Percentiles rank a stretch among this genome's conserved stretches.
Conservation (phyloP, 2,113 vertebrate species). For the Vulpes vulpes region DNA sequence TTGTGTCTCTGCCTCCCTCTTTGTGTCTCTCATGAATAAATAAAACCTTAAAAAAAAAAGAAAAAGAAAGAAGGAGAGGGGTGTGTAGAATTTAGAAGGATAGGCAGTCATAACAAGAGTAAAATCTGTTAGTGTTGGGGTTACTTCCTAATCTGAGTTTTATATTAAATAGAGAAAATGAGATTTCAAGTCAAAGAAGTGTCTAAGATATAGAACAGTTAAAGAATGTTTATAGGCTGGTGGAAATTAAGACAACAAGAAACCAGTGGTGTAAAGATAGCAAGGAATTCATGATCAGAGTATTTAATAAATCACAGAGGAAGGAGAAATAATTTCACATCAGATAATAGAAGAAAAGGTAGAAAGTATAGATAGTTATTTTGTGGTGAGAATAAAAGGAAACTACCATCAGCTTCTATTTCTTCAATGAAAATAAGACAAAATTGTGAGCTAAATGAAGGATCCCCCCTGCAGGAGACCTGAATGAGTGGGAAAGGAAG, state of each 20-base stretch:
- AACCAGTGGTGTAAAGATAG: background rate
- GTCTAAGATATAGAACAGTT: background rate
- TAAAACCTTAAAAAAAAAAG: too few species aligned
- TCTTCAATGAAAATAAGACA: background rate
- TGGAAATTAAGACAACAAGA: background rate
- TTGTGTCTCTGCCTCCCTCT: too few species aligned
- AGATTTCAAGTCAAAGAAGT: background rate
- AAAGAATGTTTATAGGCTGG: background rate
- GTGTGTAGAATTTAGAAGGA: background rate
- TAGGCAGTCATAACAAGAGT: background rate
- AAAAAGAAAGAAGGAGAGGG: background rate
- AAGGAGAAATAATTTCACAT: background rate
- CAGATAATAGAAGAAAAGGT: background rate
- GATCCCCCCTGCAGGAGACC: background rate
- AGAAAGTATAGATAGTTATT: background rate
- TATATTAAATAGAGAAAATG: background rate
- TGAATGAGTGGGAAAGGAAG: background rate
- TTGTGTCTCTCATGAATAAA: too few species aligned
- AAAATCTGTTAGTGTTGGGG: background rate
- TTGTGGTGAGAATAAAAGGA: background rate
- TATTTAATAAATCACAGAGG: background rate
- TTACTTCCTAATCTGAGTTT: background rate
- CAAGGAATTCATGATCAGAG: background rate
- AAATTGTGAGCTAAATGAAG: background rate
- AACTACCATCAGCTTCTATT: background rate